A percentile compares a stretch with the other conserved stretches of the same genome.
Evolutionary conservation across 2,888 invertebrate genomes (phyloP).

Genomic region (Oxyscelio sp.): DNA sequence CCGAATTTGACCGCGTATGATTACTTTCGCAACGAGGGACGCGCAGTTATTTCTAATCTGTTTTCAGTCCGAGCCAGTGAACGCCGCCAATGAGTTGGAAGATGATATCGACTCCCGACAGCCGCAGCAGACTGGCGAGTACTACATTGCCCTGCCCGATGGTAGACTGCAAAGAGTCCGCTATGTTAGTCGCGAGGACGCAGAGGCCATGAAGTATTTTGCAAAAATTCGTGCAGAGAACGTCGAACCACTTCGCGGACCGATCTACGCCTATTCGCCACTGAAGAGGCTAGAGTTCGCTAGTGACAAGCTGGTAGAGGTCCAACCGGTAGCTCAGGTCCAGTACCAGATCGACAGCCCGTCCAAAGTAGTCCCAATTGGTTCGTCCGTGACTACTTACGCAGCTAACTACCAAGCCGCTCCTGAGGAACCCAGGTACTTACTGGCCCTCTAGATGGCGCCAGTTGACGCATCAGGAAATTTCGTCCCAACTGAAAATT

Average conservation of each 20-base stretch:
- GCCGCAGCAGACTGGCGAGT: slow-evolving; percentile 89
- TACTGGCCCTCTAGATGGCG: slow-evolving; percentile 80
- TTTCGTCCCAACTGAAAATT: slow-evolving; percentile 24
- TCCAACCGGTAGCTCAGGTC: slow-evolving; percentile 84
- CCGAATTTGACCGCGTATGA: not conserved
- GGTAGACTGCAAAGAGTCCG: slow-evolving; percentile 91
- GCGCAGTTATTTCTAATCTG: slow-evolving; percentile 17
- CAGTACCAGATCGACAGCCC: slow-evolving; percentile 83
- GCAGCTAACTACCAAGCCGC: slow-evolving; percentile 83
- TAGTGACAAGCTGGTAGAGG: slow-evolving; percentile 82
- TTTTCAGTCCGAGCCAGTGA: slow-evolving; percentile 78
- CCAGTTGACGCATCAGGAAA: not conserved
- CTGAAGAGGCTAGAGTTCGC: slow-evolving; percentile 85
- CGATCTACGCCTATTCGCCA: slow-evolving; percentile 90
- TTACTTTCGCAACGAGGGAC: not conserved
- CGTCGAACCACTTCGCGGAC: slow-evolving; percentile 91
- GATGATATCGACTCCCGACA: slow-evolving; percentile 82
- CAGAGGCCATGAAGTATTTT: slow-evolving; percentile 91
- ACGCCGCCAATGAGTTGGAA: slow-evolving; percentile 85
- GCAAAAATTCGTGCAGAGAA: slow-evolving; percentile 91
- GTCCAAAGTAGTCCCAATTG: slow-evolving; percentile 78
- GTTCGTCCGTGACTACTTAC: slow-evolving; percentile 82
- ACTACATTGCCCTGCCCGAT: slow-evolving; percentile 91
- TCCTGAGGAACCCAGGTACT: slow-evolving; percentile 82
- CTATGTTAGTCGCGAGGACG: slow-evolving; percentile 90